Evolutionary conservation across 2,113 vertebrate species (phyloP).

Genomic region (Oncorhynchus masou): DNA sequence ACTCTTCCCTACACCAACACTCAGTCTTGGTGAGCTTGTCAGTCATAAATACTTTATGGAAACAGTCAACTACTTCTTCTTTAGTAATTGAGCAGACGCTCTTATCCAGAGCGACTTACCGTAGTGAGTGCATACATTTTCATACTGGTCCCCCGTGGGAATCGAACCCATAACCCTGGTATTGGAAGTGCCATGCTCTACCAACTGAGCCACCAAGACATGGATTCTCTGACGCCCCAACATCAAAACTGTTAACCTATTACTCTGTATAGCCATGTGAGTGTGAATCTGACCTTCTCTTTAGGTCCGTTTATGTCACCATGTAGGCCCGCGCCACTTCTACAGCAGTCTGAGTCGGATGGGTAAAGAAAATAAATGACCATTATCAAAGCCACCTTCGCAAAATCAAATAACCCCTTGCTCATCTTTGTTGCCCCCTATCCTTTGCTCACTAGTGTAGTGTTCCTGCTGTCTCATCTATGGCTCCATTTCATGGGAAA

Average conservation of each 20-base stretch:
- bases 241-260: background rate
- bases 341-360: constrained; percentile 84
- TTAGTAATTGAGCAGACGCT: too few relatives aligned
- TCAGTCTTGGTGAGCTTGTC: background rate
- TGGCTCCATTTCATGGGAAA: constrained; percentile 16
- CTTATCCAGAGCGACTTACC: too few relatives aligned
- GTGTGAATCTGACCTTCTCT: background rate
- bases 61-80: too few relatives aligned
- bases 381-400: constrained; percentile 7
- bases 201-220: too few relatives aligned
- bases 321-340: constrained; percentile 71
- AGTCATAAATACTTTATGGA: too few relatives aligned
- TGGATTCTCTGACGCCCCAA: background rate
- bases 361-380: constrained; percentile 77
- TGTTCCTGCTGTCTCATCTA: background rate
- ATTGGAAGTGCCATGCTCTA: too few relatives aligned
- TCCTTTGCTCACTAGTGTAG: constrained; percentile 8
- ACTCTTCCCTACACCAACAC: background rate
- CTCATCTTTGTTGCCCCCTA: background rate
- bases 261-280: background rate
- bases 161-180: too few relatives aligned
- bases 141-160: too few relatives aligned
- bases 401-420: constrained; percentile 15
- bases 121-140: too few relatives aligned
- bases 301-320: constrained; percentile 26